Percentiles rank a stretch among this genome's conserved stretches.
phyloP scores from a whole-genome alignment of 2,888 invertebrate genomes.

The Drosophila mimetica region DNA sequence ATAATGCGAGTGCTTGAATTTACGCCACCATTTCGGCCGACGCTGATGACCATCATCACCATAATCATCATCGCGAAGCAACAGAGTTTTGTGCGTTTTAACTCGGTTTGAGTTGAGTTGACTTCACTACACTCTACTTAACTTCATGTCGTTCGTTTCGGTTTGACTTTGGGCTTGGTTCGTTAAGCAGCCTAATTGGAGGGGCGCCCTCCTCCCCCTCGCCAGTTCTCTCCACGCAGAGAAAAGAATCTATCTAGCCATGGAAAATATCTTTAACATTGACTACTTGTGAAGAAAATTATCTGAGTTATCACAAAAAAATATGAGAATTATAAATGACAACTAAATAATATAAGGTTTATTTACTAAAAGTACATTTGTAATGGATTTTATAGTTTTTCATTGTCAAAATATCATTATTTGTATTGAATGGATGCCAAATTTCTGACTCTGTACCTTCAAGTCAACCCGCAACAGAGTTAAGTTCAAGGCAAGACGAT shows the following conservation, averaged over 20 bases:
- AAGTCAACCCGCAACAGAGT: background rate
- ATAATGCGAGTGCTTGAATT: constrained; percentile 19
- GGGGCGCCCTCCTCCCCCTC: too few relatives aligned
- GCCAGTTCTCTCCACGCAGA: constrained; percentile 16
- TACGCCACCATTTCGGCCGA: constrained; percentile 5
- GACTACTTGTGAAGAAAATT: too few relatives aligned
- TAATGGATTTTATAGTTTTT: too few relatives aligned
- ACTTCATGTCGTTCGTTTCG: constrained; percentile 15
- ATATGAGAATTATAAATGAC: too few relatives aligned
- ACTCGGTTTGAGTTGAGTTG: constrained; percentile 6
- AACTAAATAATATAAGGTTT: too few relatives aligned
- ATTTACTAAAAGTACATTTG: too few relatives aligned
- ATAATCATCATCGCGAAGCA: constrained; percentile 1
- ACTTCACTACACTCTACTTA: constrained; percentile 10
- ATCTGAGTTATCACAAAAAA: too few relatives aligned
- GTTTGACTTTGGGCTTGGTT: constrained; percentile 39
- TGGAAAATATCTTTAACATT: background rate
- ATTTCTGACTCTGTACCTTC: background rate
- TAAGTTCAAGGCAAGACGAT: constrained; percentile 22
- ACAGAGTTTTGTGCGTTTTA: constrained; percentile 17
- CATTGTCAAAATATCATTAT: background rate
- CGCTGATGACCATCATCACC: constrained; percentile 12
- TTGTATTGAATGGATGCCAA: background rate
- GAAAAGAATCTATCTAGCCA: background rate
- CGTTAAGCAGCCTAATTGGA: constrained; percentile 69